These are phyloP conservation scores for Chaetophractus vellerosus DNA, from an alignment of 2,797 vertebrate species.

Conservation along the genomic window DNA sequence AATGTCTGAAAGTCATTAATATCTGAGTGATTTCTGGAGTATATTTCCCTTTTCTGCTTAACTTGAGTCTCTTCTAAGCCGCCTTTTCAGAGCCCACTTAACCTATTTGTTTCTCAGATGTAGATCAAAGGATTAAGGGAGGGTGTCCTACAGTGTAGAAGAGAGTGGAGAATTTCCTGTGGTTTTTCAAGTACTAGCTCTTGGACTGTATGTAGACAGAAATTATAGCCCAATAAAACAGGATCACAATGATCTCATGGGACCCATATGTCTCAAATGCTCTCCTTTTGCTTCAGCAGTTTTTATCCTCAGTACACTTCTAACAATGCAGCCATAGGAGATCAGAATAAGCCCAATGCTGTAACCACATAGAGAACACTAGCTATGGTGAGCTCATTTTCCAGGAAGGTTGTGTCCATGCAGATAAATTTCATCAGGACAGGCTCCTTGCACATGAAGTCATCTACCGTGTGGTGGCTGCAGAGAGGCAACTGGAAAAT, in stretches of 20 bases:
- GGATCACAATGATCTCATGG: not conserved
- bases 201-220: conserved; percentile 19
- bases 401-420: conserved; percentile 28
- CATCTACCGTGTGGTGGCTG: not conserved
- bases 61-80: too few relatives aligned
- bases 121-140: conserved; percentile 64
- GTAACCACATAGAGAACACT: not conserved
- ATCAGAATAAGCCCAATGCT: conserved; percentile 31
- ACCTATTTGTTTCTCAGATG: too few relatives aligned
- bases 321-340: conserved; percentile 8
- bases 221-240: conserved; percentile 6
- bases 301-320: conserved; percentile 5
- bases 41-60: too few relatives aligned
- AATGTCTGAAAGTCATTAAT: too few relatives aligned
- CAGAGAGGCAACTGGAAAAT: conserved; percentile 49
- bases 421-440: conserved; percentile 54
- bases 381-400: conserved; percentile 24
- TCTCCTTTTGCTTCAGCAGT: not conserved
- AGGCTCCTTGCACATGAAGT: conserved; percentile 2
- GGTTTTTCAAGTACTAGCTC: not conserved
- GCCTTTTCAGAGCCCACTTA: too few relatives aligned
- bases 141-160: conserved; percentile 36
- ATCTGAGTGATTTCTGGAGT: too few relatives aligned
- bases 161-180: conserved; percentile 15
- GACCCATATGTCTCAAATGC: conserved; percentile 49